Evolutionary conservation across 2,797 vertebrate genomes (phyloP).

Genomic region (Sternotherus odoratus): DNA sequence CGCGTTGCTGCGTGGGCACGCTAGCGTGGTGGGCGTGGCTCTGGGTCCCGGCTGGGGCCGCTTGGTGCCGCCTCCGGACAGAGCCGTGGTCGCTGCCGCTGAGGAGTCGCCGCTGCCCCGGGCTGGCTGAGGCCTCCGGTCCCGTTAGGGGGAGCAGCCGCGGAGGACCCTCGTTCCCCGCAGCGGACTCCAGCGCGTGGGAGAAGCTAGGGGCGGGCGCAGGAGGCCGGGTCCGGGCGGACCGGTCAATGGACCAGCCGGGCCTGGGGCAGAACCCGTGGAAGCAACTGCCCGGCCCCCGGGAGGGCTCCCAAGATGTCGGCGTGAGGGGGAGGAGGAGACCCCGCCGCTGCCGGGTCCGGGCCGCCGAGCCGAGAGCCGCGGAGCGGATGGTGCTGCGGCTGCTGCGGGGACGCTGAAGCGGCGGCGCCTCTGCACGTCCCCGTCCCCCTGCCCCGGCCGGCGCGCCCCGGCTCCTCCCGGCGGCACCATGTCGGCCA

Average conservation of each 20-base stretch:
- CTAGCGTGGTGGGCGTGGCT: conserved; percentile 19
- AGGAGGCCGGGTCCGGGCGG: conserved; percentile 62
- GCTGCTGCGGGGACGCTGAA: conserved; percentile 3
- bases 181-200: neutral
- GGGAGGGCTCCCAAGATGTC: conserved; percentile 2
- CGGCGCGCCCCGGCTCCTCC: neutral
- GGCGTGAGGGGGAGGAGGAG: conserved; percentile 34
- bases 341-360: neutral
- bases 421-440: neutral
- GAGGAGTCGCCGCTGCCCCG: neutral
- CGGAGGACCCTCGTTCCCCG: neutral
- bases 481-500: conserved; percentile 90
- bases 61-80: conserved; percentile 30
- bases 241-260: conserved; percentile 74
- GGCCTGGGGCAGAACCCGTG: conserved; percentile 63
- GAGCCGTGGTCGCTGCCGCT: neutral
- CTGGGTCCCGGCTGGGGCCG: conserved; percentile 47
- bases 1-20: conserved; percentile 33
- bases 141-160: neutral
- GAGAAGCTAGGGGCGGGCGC: conserved; percentile 51
- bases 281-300: conserved; percentile 36
- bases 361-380: neutral
- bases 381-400: conserved; percentile 31
- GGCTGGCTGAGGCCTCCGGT: neutral
- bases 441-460: neutral